These are phyloP conservation scores for Ophion ellenae DNA, from an alignment of 2,888 invertebrate genomes.

Conservation along the genomic window DNA sequence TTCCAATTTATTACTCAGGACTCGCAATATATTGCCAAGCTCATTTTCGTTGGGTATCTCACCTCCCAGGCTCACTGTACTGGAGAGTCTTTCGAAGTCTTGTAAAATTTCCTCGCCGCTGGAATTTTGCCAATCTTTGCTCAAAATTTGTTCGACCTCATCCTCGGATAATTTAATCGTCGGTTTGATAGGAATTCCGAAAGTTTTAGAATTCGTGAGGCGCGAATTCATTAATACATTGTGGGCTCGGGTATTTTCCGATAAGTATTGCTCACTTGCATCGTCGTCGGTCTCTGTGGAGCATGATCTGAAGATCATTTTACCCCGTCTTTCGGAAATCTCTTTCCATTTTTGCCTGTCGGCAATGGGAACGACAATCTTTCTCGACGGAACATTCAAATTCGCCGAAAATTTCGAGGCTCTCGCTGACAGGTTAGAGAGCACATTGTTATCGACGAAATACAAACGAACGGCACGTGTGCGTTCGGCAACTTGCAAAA, in stretches of 20 bases:
- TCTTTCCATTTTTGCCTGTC: neutral
- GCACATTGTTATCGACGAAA: conserved; percentile 40
- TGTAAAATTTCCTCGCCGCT: conserved; percentile 79
- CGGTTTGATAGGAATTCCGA: conserved; percentile 23
- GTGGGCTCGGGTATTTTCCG: conserved; percentile 84
- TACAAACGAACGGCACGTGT: conserved; percentile 11
- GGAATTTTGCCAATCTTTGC: conserved; percentile 70
- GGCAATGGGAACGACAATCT: neutral
- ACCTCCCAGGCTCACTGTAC: conserved; percentile 81
- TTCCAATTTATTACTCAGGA: conserved; percentile 81
- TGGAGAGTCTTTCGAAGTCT: conserved; percentile 81
- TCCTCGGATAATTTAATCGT: conserved; percentile 66
- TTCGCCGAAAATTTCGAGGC: neutral
- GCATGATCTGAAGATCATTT: conserved; percentile 3
- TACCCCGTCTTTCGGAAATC: neutral
- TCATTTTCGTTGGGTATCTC: conserved; percentile 82
- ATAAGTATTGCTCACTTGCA: conserved; percentile 68
- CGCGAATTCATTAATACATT: conserved; percentile 79
- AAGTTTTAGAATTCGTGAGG: conserved; percentile 37
- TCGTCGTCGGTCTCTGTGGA: neutral
- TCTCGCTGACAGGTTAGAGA: conserved; percentile 57
- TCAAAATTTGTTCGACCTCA: conserved; percentile 76
- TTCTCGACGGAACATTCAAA: neutral
- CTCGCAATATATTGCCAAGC: conserved; percentile 84
- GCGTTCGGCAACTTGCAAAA: conserved; percentile 41